Evolutionary conservation across 2,888 invertebrate species (phyloP).

Genomic region (Chrysomela aeneicollis): DNA sequence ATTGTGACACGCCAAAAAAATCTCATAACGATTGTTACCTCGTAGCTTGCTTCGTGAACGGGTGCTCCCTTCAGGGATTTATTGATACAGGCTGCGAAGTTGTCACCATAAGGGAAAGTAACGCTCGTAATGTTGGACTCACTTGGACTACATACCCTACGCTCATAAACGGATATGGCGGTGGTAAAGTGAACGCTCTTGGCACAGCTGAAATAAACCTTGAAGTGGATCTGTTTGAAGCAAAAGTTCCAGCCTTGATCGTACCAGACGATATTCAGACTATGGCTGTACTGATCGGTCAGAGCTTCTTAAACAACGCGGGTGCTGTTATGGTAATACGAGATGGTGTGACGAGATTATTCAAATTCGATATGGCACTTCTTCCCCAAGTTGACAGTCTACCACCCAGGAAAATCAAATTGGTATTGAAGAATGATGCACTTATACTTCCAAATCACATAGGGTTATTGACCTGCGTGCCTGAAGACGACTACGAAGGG

Average conservation of each 20-base stretch:
- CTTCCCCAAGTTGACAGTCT: conserved; percentile 14
- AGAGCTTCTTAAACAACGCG: conserved; percentile 18
- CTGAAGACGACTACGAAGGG: conserved; percentile 1
- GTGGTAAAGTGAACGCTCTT: conserved; percentile 5
- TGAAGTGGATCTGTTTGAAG: conserved; percentile 25
- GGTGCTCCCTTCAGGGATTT: conserved; percentile 29
- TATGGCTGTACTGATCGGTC: conserved; percentile 38
- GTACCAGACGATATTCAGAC: conserved; percentile 37
- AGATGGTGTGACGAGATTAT: conserved; percentile 2
- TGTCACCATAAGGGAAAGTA: conserved; percentile 26
- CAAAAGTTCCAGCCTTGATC: conserved; percentile 31
- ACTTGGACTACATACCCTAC: not conserved
- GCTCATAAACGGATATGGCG: not conserved
- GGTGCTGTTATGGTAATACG: conserved; percentile 14
- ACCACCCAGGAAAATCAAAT: conserved; percentile 7
- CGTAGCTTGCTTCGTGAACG: conserved; percentile 28
- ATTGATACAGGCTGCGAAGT: conserved; percentile 36
- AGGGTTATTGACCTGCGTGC: conserved; percentile 26
- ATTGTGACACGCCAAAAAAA: not conserved
- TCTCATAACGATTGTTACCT: conserved; percentile 17
- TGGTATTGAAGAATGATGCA: not conserved
- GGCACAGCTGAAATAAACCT: conserved; percentile 23
- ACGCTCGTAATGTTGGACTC: not conserved
- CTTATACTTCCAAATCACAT: conserved; percentile 20
- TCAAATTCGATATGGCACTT: conserved; percentile 9